A percentile compares a stretch with the other conserved stretches of the same genome.
Conservation (phyloP, 2,113 vertebrate species). For the Microtus montanus region DNA sequence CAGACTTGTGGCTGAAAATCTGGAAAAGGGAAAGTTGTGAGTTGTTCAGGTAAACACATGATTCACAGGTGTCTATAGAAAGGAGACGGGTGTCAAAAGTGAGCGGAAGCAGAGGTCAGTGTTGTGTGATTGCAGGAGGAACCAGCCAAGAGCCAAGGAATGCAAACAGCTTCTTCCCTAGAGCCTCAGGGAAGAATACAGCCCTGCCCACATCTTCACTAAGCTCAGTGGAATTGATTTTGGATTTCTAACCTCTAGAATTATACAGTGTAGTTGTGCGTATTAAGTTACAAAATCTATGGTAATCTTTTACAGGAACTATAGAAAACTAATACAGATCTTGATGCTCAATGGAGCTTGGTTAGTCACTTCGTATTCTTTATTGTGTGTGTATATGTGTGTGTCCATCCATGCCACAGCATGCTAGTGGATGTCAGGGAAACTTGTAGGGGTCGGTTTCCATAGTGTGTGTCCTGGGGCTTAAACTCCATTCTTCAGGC, state of each 20-base stretch:
- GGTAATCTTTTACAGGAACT: not conserved
- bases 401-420: not conserved
- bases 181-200: not conserved
- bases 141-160: not conserved
- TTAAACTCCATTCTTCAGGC: not conserved
- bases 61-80: not conserved
- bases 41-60: not conserved
- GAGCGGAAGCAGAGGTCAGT: not conserved
- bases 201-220: not conserved
- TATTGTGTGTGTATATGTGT: not conserved
- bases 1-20: not conserved
- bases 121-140: not conserved
- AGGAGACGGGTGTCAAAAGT: not conserved
- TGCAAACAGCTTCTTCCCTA: not conserved
- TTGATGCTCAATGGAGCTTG: not conserved
- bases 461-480: not conserved
- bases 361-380: not conserved
- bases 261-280: not conserved
- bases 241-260: not conserved
- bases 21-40: not conserved
- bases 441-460: not conserved
- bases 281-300: not conserved
- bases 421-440: not conserved
- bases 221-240: not conserved
- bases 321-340: not conserved